Evolutionary conservation across 2,113 vertebrate genomes (phyloP), one percentile per base, ranked within the genome.

Genomic region (Alces alces): DNA sequence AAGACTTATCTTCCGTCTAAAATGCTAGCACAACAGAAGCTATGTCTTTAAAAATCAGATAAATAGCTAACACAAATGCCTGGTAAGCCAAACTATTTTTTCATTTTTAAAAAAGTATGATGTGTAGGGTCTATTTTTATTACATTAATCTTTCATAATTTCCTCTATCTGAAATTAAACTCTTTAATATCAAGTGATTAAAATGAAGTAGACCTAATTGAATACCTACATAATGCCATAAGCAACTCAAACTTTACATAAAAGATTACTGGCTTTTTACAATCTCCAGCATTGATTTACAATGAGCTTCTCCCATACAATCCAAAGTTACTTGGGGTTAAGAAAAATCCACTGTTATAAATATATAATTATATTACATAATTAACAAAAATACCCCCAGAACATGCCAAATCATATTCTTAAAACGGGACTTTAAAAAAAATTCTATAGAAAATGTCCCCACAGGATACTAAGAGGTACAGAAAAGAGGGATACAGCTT

Each of bases 321-420:
- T 64, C 45, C 52, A 89, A 92, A 96, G 47, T 87, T 94, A 86
- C 30, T 52, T 52, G 43, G 0, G n/a, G 23, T 55, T 36, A 55
- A 2, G 6, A 15, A n/a, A 50, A 73, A 95, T 82, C 25, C 43
- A 84, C 55, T 61, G 66, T 12, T 85, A 92, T 86, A 92, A 96
- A 96, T 47, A 92, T 27, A 58, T 50, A 91, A 82, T 89, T 43
- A 92, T 61, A 89, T 86, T 36, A 83, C 52, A 60, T 52, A 94
- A 96, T 89, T 86, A 96, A 97, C 80, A 91, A 55, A 97, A 93
- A 91, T 83, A 94, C 33, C 21, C 61, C 73, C 60, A 96, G 50
- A 85, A 73, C 30, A 73, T 96, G 27, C 28, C 94, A 92, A 80
- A 15, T 95, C 58, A 19, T 84, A 23, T 66, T 80, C 86, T 19